phyloP scores from a whole-genome alignment of 2,888 invertebrate genomes.

The Myopa tessellatipennis region DNA sequence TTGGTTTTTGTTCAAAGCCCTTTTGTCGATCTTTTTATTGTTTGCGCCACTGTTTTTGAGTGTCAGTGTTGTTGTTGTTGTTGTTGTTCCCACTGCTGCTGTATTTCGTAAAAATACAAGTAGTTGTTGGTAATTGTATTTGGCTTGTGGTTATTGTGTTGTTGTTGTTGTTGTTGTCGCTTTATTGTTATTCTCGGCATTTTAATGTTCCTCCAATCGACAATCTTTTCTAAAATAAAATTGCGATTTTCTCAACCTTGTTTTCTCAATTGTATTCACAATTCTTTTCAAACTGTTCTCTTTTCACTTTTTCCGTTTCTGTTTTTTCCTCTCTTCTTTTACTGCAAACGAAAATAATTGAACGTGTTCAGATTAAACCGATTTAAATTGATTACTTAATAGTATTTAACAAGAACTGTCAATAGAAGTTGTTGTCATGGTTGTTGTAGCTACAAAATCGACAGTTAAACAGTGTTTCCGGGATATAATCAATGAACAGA shows the following conservation, averaged over 20 bases:
- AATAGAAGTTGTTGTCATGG: not conserved
- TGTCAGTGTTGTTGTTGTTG: not conserved
- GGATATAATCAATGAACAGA: not conserved
- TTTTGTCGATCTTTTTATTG: too few relatives aligned
- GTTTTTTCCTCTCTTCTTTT: not conserved
- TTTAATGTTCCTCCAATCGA: not conserved
- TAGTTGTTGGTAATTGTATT: too few relatives aligned
- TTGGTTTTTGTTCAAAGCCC: too few relatives aligned
- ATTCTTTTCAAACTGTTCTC: too few relatives aligned
- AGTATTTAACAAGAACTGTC: not conserved
- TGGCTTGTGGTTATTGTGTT: too few relatives aligned
- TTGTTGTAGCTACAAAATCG: not conserved
- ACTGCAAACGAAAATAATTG: not conserved
- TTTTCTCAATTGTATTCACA: not conserved
- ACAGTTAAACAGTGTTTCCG: not conserved
- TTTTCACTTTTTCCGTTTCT: not conserved
- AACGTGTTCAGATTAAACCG: not conserved
- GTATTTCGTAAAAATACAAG: too few relatives aligned
- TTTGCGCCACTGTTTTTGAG: not conserved
- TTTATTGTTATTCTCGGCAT: not conserved
- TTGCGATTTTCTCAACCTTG: not conserved
- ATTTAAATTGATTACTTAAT: conserved; percentile 6
- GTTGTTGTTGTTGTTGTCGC: not conserved
- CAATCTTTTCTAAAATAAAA: not conserved
- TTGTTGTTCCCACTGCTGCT: not conserved